Evolutionary conservation across 2,888 invertebrate genomes (phyloP).

Genomic region (Blastobasis lacticolella): DNA sequence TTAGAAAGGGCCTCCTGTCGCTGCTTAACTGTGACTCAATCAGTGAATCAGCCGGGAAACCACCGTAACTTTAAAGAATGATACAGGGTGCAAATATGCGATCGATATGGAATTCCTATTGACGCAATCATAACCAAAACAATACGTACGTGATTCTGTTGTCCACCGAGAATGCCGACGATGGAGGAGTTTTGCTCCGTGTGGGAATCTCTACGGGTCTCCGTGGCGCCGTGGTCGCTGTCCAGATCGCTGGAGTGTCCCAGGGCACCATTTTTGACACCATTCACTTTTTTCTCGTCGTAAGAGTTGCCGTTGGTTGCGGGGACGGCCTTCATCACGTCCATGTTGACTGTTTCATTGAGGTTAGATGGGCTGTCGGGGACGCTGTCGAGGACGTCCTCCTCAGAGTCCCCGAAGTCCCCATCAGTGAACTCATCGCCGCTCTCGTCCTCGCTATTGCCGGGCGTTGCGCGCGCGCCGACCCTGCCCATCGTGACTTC

Average conservation of each 20-base stretch:
- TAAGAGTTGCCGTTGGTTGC: conserved; percentile 18
- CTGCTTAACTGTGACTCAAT: background rate
- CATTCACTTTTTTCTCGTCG: conserved; percentile 31
- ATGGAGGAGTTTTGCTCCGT: conserved; percentile 62
- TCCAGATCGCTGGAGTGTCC: conserved; percentile 29
- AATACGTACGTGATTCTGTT: conserved; percentile 68
- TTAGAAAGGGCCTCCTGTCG: background rate
- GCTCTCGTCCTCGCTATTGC: conserved; percentile 58
- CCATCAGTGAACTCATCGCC: conserved; percentile 65
- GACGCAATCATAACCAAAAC: conserved; percentile 1
- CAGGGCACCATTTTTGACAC: conserved; percentile 29
- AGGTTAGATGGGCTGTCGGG: conserved; percentile 33
- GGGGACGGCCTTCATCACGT: conserved; percentile 19
- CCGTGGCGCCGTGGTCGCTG: conserved; percentile 25
- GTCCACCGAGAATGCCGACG: conserved; percentile 69
- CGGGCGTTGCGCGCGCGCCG: conserved; percentile 48
- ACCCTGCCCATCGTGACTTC: conserved; percentile 41
- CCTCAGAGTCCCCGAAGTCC: conserved; percentile 61
- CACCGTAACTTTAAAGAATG: background rate
- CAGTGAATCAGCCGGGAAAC: background rate
- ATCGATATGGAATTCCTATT: conserved; percentile 2
- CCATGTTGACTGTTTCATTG: conserved; percentile 52
- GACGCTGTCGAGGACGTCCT: conserved; percentile 33
- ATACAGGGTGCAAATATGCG: conserved; percentile 2
- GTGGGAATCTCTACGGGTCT: conserved; percentile 49